phyloP scores from a whole-genome alignment of 1,140 invertebrate species.

The Mycetomoellerius zeteki region DNA sequence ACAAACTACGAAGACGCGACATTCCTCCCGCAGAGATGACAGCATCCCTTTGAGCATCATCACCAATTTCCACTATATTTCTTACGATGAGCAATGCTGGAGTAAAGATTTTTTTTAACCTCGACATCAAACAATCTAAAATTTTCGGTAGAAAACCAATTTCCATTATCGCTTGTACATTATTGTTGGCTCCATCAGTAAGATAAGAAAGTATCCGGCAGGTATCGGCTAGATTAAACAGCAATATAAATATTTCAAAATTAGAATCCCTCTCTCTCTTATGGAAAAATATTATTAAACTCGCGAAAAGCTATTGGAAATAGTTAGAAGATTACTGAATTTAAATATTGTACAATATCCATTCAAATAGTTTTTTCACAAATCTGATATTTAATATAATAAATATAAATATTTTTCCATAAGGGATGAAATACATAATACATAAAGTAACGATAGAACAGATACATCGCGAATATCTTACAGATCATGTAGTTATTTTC shows the following conservation, averaged over 20 bases:
- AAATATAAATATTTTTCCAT: too few relatives aligned
- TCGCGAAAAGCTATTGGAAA: too few relatives aligned
- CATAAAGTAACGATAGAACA: neutral
- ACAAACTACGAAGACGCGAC: conserved; percentile 88
- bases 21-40: conserved; percentile 95
- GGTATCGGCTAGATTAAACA: conserved; percentile 91
- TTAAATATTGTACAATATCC: too few relatives aligned
- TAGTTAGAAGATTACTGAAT: too few relatives aligned
- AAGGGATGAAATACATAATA: neutral
- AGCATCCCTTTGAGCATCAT: conserved; percentile 95
- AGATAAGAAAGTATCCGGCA: conserved; percentile 99
- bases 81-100: conserved; percentile 95
- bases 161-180: conserved; percentile 94
- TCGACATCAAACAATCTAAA: conserved; percentile 91
- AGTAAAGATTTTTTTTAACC: conserved; percentile 93
- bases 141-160: conserved; percentile 92
- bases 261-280: neutral
- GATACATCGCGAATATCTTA: conserved; percentile 75
- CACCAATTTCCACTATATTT: conserved; percentile 94
- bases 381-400: too few relatives aligned
- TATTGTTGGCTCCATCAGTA: conserved; percentile 97
- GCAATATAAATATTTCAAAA: conserved; percentile 32
- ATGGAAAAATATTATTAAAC: too few relatives aligned
- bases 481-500: conserved; percentile 92
- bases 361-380: too few relatives aligned